Evolutionary conservation across 2,888 invertebrate genomes (phyloP), one percentile per base, ranked within the genome.

Genomic region (Nasonia oneida): DNA sequence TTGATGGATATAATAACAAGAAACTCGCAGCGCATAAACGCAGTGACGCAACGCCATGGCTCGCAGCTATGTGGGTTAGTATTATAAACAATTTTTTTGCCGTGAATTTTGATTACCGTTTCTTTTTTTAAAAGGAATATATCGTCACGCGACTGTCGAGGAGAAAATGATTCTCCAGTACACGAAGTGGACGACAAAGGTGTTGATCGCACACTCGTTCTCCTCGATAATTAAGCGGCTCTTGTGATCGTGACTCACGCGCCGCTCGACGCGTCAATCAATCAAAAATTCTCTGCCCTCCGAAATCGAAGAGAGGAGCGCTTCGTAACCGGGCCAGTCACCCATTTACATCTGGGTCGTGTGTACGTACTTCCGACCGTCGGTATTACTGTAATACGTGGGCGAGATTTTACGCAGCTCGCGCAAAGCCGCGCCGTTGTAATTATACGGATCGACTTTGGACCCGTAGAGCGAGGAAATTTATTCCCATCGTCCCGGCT

Each of bases 331-430:
- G 90, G 92, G 91, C 90, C 92, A 90, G 88, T 92, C 91, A 91
- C 92, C 92, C 91, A 92, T 92, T 92, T 92, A 90, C 89, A 93
- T 92, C 92, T 92, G 91, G 93, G 93, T 92, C 92, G 89, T 71
- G 74, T 42, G 29, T 37, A 80, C 15, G 23, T 15, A 23, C 47
- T n/a, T 57, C 57, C 4, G 57, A 18, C 0, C 18, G 15, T 53
- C 14, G 15, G 4, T 57, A 6, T 57, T 57, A 57, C 15, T 57
- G n/a, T 57, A 57, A 18, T n/a, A 57, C n/a, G n/a, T n/a, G 18
- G n/a, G 57, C 57, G 57, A 15, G 57, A 57, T n/a, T 57, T 57
- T 57, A n/a, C 18, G 15, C 15, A 57, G 6, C 6, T 57, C 4
- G 57, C 5, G 57, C 5, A 57, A n/a, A 57, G 57, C 57, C 1